Conservation (phyloP, 2,888 invertebrate species). For the Patella ulyssiponensis region DNA sequence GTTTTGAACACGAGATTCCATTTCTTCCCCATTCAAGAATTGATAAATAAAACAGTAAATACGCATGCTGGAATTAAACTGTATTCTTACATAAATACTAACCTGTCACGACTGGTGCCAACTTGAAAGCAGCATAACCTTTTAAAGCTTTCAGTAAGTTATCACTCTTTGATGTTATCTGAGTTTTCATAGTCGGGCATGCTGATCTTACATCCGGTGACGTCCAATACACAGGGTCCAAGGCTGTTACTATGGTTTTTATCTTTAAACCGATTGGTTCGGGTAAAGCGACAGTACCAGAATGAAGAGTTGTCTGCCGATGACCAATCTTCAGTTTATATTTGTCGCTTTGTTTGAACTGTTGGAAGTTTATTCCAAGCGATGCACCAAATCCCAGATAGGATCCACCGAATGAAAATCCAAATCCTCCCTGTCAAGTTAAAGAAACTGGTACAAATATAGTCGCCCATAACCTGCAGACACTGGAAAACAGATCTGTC, state of each 20-base stretch:
- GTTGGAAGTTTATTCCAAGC: constrained; percentile 28
- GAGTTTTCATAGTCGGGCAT: neutral
- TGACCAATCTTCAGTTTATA: constrained; percentile 29
- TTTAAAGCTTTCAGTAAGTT: constrained; percentile 21
- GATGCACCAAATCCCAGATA: constrained; percentile 38
- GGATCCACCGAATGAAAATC: constrained; percentile 33
- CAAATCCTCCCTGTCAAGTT: constrained; percentile 16
- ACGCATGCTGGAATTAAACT: no score
- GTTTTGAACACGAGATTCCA: no score
- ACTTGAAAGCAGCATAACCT: constrained; percentile 26
- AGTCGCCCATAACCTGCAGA: no score
- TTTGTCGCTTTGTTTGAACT: constrained; percentile 24
- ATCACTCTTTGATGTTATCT: neutral
- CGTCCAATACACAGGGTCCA: constrained; percentile 26
- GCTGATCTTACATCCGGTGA: neutral
- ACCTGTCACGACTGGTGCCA: constrained; percentile 21
- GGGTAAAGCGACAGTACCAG: constrained; percentile 28
- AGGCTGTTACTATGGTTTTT: neutral
- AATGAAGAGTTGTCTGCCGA: constrained; percentile 24
- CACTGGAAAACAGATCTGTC: no score
- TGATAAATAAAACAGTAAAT: no score
- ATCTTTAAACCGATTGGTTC: constrained; percentile 30
- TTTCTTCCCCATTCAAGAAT: no score
- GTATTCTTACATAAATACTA: neutral
- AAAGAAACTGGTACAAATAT: neutral